phyloP scores from a whole-genome alignment of 2,888 invertebrate species.

The Cylloceria caligata region DNA sequence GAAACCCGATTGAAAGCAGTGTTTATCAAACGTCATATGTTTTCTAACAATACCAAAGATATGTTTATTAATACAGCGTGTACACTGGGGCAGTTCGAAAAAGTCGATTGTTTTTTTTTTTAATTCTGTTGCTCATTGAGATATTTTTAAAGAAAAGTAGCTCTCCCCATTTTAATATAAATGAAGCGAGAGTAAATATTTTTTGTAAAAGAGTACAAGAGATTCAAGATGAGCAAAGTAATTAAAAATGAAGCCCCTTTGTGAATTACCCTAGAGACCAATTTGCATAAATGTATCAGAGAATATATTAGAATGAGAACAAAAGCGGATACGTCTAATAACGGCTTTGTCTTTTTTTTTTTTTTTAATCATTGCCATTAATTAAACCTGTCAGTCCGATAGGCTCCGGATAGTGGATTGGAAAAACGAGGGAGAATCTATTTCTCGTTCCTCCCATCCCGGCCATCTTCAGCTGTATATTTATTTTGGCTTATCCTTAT shows the following conservation, averaged over 20 bases:
- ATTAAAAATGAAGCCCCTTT: not conserved
- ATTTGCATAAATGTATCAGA: not conserved
- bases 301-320: not conserved
- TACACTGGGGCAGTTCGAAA: not conserved
- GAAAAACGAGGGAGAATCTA: not conserved
- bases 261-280: not conserved
- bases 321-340: not conserved
- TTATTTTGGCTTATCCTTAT: slow-evolving; percentile 27
- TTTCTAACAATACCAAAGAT: slow-evolving; percentile 1
- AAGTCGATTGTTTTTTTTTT: not conserved
- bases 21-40: slow-evolving; percentile 63
- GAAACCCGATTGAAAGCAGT: slow-evolving; percentile 57
- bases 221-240: not conserved
- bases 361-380: not conserved
- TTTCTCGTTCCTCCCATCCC: not conserved
- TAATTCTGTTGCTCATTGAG: not conserved
- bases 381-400: not conserved
- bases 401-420: not conserved
- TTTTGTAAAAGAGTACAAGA: not conserved
- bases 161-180: not conserved
- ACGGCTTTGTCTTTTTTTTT: not conserved
- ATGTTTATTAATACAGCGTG: not conserved
- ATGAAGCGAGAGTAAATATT: not conserved
- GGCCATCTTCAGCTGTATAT: not conserved
- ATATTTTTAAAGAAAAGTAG: not conserved